A percentile compares a stretch with the other conserved stretches of the same genome.
Evolutionary conservation across 2,888 invertebrate species (phyloP).

Genomic region (Brachypterus glaber): DNA sequence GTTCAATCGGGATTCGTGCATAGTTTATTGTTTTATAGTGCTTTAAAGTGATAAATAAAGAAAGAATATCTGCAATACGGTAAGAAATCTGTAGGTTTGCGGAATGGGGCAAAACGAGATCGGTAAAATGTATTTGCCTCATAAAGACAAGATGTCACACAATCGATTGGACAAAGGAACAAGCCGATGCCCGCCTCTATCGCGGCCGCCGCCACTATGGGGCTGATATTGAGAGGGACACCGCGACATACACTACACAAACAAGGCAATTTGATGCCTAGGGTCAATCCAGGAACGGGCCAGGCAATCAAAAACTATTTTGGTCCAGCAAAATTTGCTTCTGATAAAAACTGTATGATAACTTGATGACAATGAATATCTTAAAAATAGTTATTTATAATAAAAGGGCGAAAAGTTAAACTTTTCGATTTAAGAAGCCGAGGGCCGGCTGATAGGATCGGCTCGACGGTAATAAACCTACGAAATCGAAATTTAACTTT

Average conservation of each 20-base stretch:
- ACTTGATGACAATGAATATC: no score
- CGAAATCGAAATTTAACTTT: no score
- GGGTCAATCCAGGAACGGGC: slow-evolving; percentile 24
- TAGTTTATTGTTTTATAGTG: neutral
- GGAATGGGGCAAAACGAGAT: no score
- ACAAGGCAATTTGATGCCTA: slow-evolving; percentile 36
- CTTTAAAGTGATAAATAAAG: neutral
- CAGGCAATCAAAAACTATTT: no score
- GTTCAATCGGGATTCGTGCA: neutral
- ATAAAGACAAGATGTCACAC: slow-evolving; percentile 41
- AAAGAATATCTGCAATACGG: slow-evolving; percentile 31
- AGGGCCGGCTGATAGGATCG: no score
- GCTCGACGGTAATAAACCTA: no score
- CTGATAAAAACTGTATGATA: no score
- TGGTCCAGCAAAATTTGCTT: no score
- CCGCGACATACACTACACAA: slow-evolving; percentile 36
- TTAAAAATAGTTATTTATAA: no score
- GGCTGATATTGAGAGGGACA: slow-evolving; percentile 34
- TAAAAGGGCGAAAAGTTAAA: no score
- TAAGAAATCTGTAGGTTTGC: slow-evolving; percentile 33
- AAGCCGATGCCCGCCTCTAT: slow-evolving; percentile 22
- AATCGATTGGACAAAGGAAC: slow-evolving; percentile 40
- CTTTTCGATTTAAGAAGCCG: no score
- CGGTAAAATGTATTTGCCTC: slow-evolving; percentile 33
- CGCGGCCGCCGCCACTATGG: neutral